Percentiles rank a stretch among this genome's conserved stretches.
phyloP scores from a whole-genome alignment of 2,113 vertebrate species.

The Lanius collurio region DNA sequence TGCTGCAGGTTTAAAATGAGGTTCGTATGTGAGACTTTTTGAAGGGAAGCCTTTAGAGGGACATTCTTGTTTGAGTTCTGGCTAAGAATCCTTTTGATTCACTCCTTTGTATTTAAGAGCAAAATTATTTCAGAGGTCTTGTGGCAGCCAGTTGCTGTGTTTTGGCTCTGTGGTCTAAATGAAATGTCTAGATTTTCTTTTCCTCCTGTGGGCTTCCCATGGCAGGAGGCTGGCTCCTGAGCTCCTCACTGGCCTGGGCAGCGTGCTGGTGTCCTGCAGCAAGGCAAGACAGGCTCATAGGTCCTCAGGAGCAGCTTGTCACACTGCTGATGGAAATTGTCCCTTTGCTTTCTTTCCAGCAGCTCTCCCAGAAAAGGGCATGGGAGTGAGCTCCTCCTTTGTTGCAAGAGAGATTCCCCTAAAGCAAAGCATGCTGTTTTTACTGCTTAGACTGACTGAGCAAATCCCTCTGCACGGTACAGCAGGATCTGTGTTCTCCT shows the following conservation, averaged over 20 bases:
- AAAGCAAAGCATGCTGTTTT: not conserved
- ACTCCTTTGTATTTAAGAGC: not conserved
- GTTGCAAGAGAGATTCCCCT: not conserved
- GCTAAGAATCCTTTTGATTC: not conserved
- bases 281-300: not conserved
- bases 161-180: not conserved
- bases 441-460: not conserved
- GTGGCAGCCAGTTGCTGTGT: not conserved
- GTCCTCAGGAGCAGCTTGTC: not conserved
- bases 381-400: not conserved
- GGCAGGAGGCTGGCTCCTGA: not conserved
- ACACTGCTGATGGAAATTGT: not conserved
- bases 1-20: not conserved
- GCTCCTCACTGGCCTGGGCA: not conserved
- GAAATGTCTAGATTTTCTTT: not conserved
- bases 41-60: not conserved
- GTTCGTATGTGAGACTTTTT: not conserved
- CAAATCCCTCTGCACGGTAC: not conserved
- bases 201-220: not conserved
- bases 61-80: not conserved
- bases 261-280: fast-evolving
- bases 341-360: not conserved
- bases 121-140: not conserved
- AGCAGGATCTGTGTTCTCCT: not conserved
- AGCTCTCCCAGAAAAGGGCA: not conserved